Percentiles rank a stretch among this genome's conserved stretches.
phyloP scores from a whole-genome alignment of 2,888 invertebrate species.

The Allacma fusca region DNA sequence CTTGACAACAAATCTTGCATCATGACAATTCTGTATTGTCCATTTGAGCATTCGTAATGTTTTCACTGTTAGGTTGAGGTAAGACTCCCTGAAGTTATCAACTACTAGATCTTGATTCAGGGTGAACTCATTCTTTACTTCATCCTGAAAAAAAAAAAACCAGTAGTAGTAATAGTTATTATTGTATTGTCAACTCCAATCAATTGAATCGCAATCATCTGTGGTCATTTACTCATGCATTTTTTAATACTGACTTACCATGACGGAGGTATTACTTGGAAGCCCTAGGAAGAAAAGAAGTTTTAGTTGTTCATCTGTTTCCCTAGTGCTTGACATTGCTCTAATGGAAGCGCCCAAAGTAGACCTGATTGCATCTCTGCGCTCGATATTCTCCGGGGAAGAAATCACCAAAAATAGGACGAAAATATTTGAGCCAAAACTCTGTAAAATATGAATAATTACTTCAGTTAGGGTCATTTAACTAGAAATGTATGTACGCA shows the following conservation, averaged over 20 bases:
- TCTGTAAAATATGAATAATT: constrained; percentile 19
- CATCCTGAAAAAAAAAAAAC: constrained; percentile 45
- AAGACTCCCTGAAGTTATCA: constrained; percentile 56
- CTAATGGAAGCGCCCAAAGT: constrained; percentile 38
- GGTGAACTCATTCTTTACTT: constrained; percentile 47
- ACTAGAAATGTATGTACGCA: no score
- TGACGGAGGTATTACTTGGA: not conserved
- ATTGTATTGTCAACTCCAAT: constrained; percentile 15
- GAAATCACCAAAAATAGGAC: constrained; percentile 53
- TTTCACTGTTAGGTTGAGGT: constrained; percentile 59
- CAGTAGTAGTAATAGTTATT: not conserved
- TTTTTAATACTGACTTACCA: not conserved
- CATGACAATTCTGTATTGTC: constrained; percentile 49
- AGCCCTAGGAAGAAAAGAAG: constrained; percentile 16
- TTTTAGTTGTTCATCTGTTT: not conserved
- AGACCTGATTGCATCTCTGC: constrained; percentile 49
- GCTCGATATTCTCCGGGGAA: constrained; percentile 51
- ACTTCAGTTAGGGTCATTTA: no score
- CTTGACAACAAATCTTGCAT: constrained; percentile 61
- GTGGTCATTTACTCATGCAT: not conserved
- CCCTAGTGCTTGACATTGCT: not conserved
- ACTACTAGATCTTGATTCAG: constrained; percentile 55
- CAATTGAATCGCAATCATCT: no score
- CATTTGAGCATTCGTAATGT: constrained; percentile 60
- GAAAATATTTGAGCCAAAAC: constrained; percentile 43